Evolutionary conservation across 2,113 vertebrate species (phyloP).

Genomic region (Xenopus laevis): DNA sequence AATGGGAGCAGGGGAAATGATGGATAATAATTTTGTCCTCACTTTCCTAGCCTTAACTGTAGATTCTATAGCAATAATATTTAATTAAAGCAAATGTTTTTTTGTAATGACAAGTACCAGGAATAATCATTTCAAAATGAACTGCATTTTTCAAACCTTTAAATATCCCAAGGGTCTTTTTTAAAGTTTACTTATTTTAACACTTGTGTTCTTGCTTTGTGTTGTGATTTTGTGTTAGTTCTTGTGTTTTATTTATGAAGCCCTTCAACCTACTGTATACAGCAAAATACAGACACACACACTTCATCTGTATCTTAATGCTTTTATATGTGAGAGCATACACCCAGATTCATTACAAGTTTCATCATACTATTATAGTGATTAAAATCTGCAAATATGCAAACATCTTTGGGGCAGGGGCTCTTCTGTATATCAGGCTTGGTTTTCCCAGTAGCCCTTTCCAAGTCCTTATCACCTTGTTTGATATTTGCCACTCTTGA

Average conservation of each 20-base stretch:
- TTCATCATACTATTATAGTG: too few species aligned
- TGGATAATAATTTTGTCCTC: constrained; percentile 40
- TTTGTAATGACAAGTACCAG: constrained; percentile 22
- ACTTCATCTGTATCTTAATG: too few species aligned
- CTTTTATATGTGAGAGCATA: too few species aligned
- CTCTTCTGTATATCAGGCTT: too few species aligned
- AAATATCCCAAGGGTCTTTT: constrained; percentile 22
- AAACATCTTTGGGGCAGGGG: too few species aligned
- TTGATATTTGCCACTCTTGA: too few species aligned
- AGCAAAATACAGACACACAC: too few species aligned
- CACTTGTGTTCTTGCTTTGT: constrained; percentile 39
- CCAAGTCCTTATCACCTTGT: too few species aligned
- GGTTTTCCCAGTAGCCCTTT: too few species aligned
- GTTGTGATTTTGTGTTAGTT: constrained; percentile 7
- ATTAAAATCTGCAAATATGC: too few species aligned
- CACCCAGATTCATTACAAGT: too few species aligned
- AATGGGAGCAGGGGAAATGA: constrained; percentile 31
- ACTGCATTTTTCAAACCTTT: constrained; percentile 36
- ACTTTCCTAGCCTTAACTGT: constrained; percentile 13
- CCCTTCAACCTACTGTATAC: too few species aligned
- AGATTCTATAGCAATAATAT: constrained; percentile 39
- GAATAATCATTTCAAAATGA: constrained; percentile 41
- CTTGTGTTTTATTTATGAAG: constrained; percentile 43
- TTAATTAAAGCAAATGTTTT: constrained; percentile 37
- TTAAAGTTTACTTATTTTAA: constrained; percentile 21